Evolutionary conservation across 1,140 invertebrate genomes (phyloP), one percentile per base, ranked within the genome.

Genomic region (Leptestheria dahalacensis): DNA sequence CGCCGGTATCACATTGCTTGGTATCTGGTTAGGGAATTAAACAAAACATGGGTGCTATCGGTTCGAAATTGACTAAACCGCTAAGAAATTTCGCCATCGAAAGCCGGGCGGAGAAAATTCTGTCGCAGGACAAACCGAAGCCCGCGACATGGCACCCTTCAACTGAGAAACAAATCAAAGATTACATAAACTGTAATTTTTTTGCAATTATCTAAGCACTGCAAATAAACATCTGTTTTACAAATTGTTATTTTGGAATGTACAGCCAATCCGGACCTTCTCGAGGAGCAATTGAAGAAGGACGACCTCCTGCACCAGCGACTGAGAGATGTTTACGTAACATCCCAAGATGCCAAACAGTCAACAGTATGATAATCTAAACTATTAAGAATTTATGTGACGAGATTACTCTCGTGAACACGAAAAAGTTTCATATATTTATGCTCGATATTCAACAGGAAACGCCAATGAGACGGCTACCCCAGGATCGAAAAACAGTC

Each of bases 321-420:
- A 65, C 72, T 86, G 48, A 84, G 80, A 70, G 68, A 79, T 66
- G 78, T 86, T 71, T 85, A 78, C 77, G 79, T 86, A 68, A 77
- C 74, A 21, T 85, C 83, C 1, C 56, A 73, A 61, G 75, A 77
- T 70, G 58, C 65, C 48, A 3, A 66, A 68, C 64, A 61, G 3
- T 15, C 18, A 25, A 41, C 26, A n/a, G 55, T 47, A 18, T 50
- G 18, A 11, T 10, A 25, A 6, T 1, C 50, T 25, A 57, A 15
- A 3, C 18, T 15, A 52, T 11, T 24, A n/a, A 47, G 11, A 55
- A 29, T 61, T n/a, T n/a, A n/a, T n/a, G n/a, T n/a, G n/a, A n/a
- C n/a, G n/a, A n/a, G n/a, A n/a, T n/a, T n/a, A n/a, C n/a, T n/a
- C n/a, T n/a, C n/a, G n/a, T n/a, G n/a, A n/a, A n/a, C n/a, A n/a